Evolutionary conservation across 2,113 vertebrate species (phyloP), one percentile per base, ranked within the genome.

Genomic region (Amblyornis subalaris): DNA sequence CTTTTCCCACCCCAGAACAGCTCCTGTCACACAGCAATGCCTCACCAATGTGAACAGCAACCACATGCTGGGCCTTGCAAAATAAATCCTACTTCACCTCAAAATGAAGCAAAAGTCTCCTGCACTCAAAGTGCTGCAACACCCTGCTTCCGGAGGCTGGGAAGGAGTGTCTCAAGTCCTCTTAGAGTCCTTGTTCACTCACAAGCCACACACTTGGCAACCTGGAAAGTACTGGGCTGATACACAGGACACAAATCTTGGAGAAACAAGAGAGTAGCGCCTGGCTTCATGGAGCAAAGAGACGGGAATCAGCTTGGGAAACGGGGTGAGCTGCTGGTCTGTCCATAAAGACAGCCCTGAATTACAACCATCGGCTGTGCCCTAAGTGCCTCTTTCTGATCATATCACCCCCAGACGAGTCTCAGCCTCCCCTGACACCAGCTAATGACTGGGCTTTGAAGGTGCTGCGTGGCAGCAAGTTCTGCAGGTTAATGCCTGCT

Each of bases 391-490:
- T 92, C 86, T 48, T 85, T 31, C 61, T 91, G 81, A 91, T 94
- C 61, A 0, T 87, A 87, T 89, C 87, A 79, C 2, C 71, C 54
- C 29, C 47, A 64, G 80, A 85, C 0, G 1, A 91, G 55, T 61
- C 73, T 73, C 80, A 75, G 3, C 80, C 70, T 71, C 62, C 61
- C 76, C 48, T 61, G 64, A 89, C 80, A 96, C 40, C 71, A 66
- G 35, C 42, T 95, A 75, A 92, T 50, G 45, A 61, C n/a, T 26
- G 50, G 29, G 14, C 85, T 94, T 96, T 93, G 92, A 89, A 91
- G 80, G 33, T 31, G 16, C 20, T 29, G 64, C 3, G 0, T 6
- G 35, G 89, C 74, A 91, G 73, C 80, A 29, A 76, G 91, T 95
- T 95, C 77, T 89, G 55, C 91, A 85, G 74, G 85, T 58, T 88